Evolutionary conservation across 1,140 invertebrate species (phyloP), one percentile per base, ranked within the genome.

Genomic region (Drosophila chauvacae): DNA sequence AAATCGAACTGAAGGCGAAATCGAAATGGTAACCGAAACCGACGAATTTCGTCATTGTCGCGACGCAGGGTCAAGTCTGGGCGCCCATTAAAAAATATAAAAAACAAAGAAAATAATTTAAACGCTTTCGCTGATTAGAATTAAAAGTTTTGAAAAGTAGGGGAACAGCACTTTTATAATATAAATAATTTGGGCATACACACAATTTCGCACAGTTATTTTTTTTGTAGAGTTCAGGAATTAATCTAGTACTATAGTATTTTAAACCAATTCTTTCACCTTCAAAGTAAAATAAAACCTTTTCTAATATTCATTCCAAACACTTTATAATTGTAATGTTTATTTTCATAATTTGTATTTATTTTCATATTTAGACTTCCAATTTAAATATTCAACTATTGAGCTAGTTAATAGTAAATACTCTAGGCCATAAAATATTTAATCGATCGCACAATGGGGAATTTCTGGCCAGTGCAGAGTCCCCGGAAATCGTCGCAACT

Each of bases 401-500:
- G 1, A 18, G 7, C 16, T 48, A 57, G 14, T 45, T 48, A 30
- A 60, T 1, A 41, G 47, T 37, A 35, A 30, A 26, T 64, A 4
- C 23, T 26, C 58, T 93, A 91, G 4, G 20, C 48, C 47, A 87
- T 53, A 53, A 90, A 81, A 35, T 94, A 94, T 91, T 94, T 94
- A 35, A 93, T 93, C 0, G 94, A 94, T 44, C 95, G 94, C 23
- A 96, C 88, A 39, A 97, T 95, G 0, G 96, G 96, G 80, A 94
- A 97, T 80, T 96, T 96, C 76, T 96, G 94, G 0, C 95, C 95
- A 3, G 94, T 95, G 92, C 97, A 97, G 1, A 95, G 93, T 16
- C 96, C 96, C 30, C 96, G 94, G 93, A 97, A 97, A 82, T 98
- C 97, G 62, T 98, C 97, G 86, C 96, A 93, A 3, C 96, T 96